These are phyloP conservation scores for Dasysyrphus albostriatus DNA, from an alignment of 2,888 invertebrate genomes.

Conservation along the genomic window DNA sequence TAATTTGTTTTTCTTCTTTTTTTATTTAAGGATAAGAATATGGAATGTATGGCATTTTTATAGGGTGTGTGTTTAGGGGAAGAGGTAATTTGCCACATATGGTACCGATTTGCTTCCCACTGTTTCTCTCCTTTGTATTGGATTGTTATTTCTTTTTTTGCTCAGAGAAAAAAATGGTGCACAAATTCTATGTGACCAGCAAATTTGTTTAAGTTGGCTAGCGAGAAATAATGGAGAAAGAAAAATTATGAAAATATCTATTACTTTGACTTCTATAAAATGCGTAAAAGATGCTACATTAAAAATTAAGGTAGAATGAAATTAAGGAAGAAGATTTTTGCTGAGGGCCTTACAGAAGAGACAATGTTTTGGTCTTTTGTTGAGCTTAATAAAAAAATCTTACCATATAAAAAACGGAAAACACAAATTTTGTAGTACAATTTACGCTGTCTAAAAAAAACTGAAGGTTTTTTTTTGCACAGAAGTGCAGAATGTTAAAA, in stretches of 20 bases:
- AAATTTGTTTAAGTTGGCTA: neutral
- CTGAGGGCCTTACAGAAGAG: too few species aligned
- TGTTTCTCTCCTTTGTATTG: neutral
- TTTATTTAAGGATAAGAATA: slow-evolving; percentile 1
- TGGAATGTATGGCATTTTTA: neutral
- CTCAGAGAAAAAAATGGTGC: slow-evolving; percentile 17
- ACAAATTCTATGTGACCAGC: slow-evolving; percentile 51
- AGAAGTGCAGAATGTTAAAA: too few species aligned
- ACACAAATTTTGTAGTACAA: too few species aligned
- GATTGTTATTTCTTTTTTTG: slow-evolving; percentile 4
- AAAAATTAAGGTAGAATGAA: too few species aligned
- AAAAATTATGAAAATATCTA: neutral
- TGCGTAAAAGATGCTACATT: too few species aligned
- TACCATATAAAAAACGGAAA: too few species aligned
- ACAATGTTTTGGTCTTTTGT: too few species aligned
- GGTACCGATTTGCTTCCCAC: slow-evolving; percentile 36
- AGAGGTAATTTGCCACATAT: slow-evolving; percentile 71
- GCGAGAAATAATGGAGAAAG: neutral
- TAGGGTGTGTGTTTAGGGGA: neutral
- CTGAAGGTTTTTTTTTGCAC: too few species aligned
- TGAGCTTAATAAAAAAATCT: too few species aligned
- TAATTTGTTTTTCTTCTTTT: slow-evolving; percentile 37
- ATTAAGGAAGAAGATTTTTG: too few species aligned
- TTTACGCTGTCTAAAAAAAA: too few species aligned
- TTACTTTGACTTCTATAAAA: too few species aligned